A percentile compares a stretch with the other conserved stretches of the same genome.
Conservation (phyloP, 2,888 invertebrate species). For the Anoncus sp. region DNA sequence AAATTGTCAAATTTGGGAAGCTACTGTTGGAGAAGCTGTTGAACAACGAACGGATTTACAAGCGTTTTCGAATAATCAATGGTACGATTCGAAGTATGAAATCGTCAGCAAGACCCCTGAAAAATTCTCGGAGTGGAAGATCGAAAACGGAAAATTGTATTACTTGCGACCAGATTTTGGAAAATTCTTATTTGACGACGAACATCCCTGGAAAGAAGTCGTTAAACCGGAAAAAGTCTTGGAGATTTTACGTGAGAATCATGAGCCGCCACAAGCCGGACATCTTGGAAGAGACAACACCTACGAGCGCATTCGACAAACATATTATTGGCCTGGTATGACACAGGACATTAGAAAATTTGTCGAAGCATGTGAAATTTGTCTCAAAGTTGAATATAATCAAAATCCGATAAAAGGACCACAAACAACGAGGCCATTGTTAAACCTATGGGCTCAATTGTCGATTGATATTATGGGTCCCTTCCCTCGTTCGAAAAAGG, state of each 20-base stretch:
- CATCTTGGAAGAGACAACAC: constrained; percentile 51
- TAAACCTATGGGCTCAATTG: constrained; percentile 46
- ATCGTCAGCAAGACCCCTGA: constrained; percentile 5
- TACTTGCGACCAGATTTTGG: constrained; percentile 38
- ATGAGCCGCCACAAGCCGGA: constrained; percentile 37
- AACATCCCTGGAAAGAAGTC: constrained; percentile 28
- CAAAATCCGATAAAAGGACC: constrained; percentile 36
- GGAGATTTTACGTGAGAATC: constrained; percentile 47
- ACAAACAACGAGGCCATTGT: constrained; percentile 30
- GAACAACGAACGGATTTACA: constrained; percentile 1
- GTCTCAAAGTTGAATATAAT: constrained; percentile 9
- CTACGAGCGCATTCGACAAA: constrained; percentile 50
- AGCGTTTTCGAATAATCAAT: neutral
- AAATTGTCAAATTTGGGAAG: neutral
- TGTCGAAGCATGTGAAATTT: constrained; percentile 18
- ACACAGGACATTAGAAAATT: neutral
- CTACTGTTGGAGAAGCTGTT: neutral
- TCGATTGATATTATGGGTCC: constrained; percentile 42
- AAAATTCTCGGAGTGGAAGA: constrained; percentile 15
- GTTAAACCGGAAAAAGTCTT: constrained; percentile 33
- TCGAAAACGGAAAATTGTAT: neutral
- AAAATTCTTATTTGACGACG: constrained; percentile 37
- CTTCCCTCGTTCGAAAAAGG: constrained; percentile 41
- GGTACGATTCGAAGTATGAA: constrained; percentile 11
- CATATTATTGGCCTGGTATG: constrained; percentile 52